Conservation (phyloP, 2,888 invertebrate genomes). For the Arctia plantaginis region DNA sequence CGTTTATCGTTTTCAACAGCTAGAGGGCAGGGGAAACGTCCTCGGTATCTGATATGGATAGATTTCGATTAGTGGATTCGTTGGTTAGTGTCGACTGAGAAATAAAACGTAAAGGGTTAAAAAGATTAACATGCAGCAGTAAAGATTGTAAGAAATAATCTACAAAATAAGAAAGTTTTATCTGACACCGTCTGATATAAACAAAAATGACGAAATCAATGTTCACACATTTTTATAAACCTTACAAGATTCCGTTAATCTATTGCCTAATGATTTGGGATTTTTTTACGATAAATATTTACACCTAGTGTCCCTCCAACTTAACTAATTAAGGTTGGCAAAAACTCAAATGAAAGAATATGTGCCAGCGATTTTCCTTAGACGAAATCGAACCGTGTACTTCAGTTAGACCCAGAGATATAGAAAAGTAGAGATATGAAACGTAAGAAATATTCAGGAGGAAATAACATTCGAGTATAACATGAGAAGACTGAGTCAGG, state of each 20-base stretch:
- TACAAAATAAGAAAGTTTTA: neutral
- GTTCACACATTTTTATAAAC: neutral
- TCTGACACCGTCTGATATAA: neutral
- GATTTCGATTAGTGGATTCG: conserved; percentile 9
- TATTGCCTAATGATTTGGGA: neutral
- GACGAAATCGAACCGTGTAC: no score
- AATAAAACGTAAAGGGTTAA: neutral
- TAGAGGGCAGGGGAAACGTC: conserved; percentile 27
- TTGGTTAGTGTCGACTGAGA: neutral
- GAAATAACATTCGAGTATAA: no score
- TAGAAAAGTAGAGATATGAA: no score
- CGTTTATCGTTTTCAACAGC: conserved; percentile 23
- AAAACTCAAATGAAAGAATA: neutral
- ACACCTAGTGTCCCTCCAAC: neutral
- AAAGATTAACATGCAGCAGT: neutral
- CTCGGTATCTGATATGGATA: conserved; percentile 20
- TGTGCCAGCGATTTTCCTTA: neutral
- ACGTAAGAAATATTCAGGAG: no score
- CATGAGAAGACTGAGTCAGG: no score
- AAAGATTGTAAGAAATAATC: neutral
- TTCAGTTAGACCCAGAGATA: no score
- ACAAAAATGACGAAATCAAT: neutral
- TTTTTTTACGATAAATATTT: neutral
- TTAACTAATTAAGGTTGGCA: neutral
- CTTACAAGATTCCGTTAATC: neutral